A percentile compares a stretch with the other conserved stretches of the same genome.
These are phyloP conservation scores for Atherix ibis DNA, from an alignment of 2,888 invertebrate genomes.

Conservation along the genomic window DNA sequence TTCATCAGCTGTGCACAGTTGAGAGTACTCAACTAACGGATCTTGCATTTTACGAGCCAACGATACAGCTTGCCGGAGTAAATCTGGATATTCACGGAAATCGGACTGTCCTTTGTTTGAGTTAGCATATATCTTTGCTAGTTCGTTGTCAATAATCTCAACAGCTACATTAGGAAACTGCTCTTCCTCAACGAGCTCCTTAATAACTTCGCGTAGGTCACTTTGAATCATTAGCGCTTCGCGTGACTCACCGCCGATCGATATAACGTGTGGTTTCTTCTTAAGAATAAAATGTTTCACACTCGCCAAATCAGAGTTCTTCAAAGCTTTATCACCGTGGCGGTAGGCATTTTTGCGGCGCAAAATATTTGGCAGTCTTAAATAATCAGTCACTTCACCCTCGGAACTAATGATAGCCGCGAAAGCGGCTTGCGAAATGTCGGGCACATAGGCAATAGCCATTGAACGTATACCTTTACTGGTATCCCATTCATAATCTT, in stretches of 20 bases:
- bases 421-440: constrained; percentile 72
- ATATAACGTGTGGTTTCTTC: constrained; percentile 89
- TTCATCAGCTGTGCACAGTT: constrained; percentile 88
- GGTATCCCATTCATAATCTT: constrained; percentile 84
- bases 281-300: constrained; percentile 67
- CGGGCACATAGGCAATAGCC: constrained; percentile 76
- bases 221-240: constrained; percentile 69
- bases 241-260: constrained; percentile 78
- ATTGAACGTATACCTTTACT: constrained; percentile 61
- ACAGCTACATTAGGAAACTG: constrained; percentile 77
- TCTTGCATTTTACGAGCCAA: constrained; percentile 86
- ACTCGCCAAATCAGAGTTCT: constrained; percentile 49
- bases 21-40: constrained; percentile 89
- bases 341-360: constrained; percentile 62
- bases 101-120: constrained; percentile 75
- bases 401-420: constrained; percentile 74
- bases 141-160: constrained; percentile 85
- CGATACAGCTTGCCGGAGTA: constrained; percentile 84
- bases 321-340: constrained; percentile 47
- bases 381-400: constrained; percentile 83
- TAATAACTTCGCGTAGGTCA: constrained; percentile 59
- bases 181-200: constrained; percentile 62
- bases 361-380: constrained; percentile 72
- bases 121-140: constrained; percentile 83
- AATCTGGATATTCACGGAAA: constrained; percentile 82